phyloP scores from a whole-genome alignment of 2,797 vertebrate genomes.

The Miichthys miiuy region DNA sequence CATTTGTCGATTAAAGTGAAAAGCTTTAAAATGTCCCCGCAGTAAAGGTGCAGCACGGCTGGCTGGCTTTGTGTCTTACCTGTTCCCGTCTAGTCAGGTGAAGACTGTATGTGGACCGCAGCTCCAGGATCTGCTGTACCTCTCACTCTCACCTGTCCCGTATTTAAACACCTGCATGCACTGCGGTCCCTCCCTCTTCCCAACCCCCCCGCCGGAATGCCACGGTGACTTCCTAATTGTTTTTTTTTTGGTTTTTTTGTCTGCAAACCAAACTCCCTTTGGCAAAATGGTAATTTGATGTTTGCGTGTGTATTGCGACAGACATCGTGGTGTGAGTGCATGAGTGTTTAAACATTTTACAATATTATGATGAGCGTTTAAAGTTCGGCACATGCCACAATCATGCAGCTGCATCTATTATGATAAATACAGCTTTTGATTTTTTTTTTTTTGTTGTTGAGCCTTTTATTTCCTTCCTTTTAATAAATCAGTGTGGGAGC shows the following conservation, averaged over 20 bases:
- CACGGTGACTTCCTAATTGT: background rate
- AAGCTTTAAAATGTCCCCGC: background rate
- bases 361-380: background rate
- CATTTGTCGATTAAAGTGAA: background rate
- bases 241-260: background rate
- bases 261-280: conserved; percentile 20
- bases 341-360: background rate
- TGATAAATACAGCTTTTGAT: background rate
- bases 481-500: background rate
- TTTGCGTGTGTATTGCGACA: background rate
- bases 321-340: background rate
- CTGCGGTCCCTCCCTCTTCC: conserved; percentile 57
- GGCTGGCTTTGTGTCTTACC: conserved; percentile 70
- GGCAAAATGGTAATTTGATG: background rate
- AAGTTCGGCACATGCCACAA: background rate
- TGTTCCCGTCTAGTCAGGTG: conserved; percentile 54
- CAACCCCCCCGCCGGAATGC: conserved; percentile 43
- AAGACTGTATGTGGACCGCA: conserved; percentile 30
- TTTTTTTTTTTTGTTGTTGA: background rate
- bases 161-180: conserved; percentile 80
- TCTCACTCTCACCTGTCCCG: conserved; percentile 59
- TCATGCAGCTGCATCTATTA: background rate
- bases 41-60: background rate
- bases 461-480: background rate
- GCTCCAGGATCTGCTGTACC: conserved; percentile 60